Percentiles rank a stretch among this genome's conserved stretches.
Evolutionary conservation across 1,140 invertebrate genomes (phyloP).

Genomic region (Aethina tumida): DNA sequence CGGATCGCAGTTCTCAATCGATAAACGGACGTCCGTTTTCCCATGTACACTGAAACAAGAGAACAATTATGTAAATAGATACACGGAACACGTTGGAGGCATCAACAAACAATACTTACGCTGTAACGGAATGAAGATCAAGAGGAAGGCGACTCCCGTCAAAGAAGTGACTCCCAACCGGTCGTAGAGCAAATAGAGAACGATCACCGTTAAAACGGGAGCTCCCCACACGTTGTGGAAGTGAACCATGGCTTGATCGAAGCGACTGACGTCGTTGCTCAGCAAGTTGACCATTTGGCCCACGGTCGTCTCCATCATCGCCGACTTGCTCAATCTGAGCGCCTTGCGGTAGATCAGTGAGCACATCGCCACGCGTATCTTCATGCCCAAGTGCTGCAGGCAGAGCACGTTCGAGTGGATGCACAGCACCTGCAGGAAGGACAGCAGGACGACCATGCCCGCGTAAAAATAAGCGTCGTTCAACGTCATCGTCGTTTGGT

Average conservation of each 20-base stretch:
- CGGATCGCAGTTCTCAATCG: constrained; percentile 43
- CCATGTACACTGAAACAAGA: constrained; percentile 15
- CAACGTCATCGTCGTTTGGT: constrained; percentile 17
- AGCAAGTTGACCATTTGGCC: constrained; percentile 81
- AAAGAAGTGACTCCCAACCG: constrained; percentile 61
- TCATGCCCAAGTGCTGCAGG: constrained; percentile 62
- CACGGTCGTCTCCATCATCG: constrained; percentile 63
- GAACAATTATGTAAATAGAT: too few species aligned
- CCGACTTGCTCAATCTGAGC: constrained; percentile 47
- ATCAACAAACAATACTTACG: constrained; percentile 38
- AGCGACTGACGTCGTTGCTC: constrained; percentile 72
- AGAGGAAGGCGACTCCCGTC: constrained; percentile 64
- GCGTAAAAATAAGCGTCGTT: constrained; percentile 57
- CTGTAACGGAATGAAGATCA: constrained; percentile 77
- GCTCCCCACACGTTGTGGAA: constrained; percentile 59
- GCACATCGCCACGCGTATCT: constrained; percentile 67
- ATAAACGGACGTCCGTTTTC: constrained; percentile 44
- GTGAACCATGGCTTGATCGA: constrained; percentile 54
- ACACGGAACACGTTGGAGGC: too few species aligned
- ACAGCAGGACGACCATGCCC: constrained; percentile 55
- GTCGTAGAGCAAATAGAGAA: constrained; percentile 63
- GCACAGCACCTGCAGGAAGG: constrained; percentile 48
- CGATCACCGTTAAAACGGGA: constrained; percentile 63
- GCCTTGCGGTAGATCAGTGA: constrained; percentile 76
- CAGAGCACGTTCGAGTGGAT: constrained; percentile 74